Evolutionary conservation across 2,888 invertebrate species (phyloP).

Genomic region (Trichogramma dendrolimi): DNA sequence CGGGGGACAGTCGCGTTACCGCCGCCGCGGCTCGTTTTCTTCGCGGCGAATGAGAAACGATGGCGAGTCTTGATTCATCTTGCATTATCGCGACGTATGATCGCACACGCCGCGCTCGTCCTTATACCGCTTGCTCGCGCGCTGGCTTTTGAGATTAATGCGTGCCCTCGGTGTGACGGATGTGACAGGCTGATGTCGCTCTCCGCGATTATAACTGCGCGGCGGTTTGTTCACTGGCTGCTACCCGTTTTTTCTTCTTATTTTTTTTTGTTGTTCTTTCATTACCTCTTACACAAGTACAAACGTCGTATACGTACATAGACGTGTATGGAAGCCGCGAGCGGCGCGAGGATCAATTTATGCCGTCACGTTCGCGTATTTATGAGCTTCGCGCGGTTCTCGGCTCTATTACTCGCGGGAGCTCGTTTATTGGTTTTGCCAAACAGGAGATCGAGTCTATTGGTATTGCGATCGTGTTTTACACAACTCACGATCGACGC

Average conservation of each 20-base stretch:
- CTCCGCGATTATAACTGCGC: slow-evolving; percentile 2
- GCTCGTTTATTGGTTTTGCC: slow-evolving; percentile 3
- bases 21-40: background rate
- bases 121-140: slow-evolving; percentile 6
- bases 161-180: slow-evolving; percentile 23
- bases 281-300: no score
- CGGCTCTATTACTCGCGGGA: slow-evolving; percentile 9
- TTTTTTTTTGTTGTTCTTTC: background rate
- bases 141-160: slow-evolving; percentile 21
- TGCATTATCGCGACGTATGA: slow-evolving; percentile 23
- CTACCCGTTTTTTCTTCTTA: background rate
- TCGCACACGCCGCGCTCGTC: slow-evolving; percentile 6
- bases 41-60: slow-evolving; percentile 20
- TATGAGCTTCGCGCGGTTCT: background rate
- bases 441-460: no score
- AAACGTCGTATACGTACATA: no score
- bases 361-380: background rate
- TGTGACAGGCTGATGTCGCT: slow-evolving; percentile 19
- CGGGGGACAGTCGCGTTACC: background rate
- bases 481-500: no score
- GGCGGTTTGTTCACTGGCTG: background rate
- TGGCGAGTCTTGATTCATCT: slow-evolving; percentile 24
- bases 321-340: no score
- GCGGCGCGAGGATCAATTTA: background rate
- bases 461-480: no score